Evolutionary conservation across 2,797 vertebrate genomes (phyloP).

Genomic region (Poeciliopsis gracilis): DNA sequence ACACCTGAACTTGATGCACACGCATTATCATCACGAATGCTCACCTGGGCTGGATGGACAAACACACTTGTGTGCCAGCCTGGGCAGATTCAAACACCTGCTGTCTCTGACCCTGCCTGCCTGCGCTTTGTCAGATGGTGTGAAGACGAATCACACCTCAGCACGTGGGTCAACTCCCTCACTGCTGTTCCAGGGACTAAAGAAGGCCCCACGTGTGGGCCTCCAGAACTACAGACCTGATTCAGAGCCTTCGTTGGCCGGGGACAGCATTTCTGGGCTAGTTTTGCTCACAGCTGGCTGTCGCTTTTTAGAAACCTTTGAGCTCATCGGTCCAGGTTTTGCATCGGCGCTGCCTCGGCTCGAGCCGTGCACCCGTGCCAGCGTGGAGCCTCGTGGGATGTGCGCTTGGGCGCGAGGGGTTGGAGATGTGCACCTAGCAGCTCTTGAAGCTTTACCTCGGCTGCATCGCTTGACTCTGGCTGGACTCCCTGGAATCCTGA

Average conservation of each 20-base stretch:
- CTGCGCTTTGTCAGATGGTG: constrained; percentile 85
- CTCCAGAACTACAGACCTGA: constrained; percentile 79
- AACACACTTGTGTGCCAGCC: constrained; percentile 87
- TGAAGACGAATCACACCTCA: constrained; percentile 45
- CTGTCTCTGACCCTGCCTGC: constrained; percentile 89
- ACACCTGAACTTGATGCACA: constrained; percentile 93
- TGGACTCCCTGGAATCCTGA: constrained; percentile 90
- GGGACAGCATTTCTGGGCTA: constrained; percentile 74
- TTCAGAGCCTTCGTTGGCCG: constrained; percentile 55
- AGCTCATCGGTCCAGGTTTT: constrained; percentile 93
- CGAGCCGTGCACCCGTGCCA: constrained; percentile 88
- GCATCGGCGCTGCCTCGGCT: constrained; percentile 94
- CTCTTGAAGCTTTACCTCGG: constrained; percentile 84
- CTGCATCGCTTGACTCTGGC: constrained; percentile 89
- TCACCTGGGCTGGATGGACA: constrained; percentile 71
- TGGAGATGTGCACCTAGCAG: constrained; percentile 88
- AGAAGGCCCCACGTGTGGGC: constrained; percentile 88
- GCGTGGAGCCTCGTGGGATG: constrained; percentile 85
- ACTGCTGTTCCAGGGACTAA: constrained; percentile 82
- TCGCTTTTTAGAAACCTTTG: constrained; percentile 85
- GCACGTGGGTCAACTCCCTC: constrained; percentile 47
- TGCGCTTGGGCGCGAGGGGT: constrained; percentile 87
- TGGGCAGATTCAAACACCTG: constrained; percentile 84
- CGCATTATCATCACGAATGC: constrained; percentile 88
- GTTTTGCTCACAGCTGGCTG: constrained; percentile 83